Base-by-base conservation (phyloP, 2,797 vertebrate genomes). In the Manis pentadactyla region DNA sequence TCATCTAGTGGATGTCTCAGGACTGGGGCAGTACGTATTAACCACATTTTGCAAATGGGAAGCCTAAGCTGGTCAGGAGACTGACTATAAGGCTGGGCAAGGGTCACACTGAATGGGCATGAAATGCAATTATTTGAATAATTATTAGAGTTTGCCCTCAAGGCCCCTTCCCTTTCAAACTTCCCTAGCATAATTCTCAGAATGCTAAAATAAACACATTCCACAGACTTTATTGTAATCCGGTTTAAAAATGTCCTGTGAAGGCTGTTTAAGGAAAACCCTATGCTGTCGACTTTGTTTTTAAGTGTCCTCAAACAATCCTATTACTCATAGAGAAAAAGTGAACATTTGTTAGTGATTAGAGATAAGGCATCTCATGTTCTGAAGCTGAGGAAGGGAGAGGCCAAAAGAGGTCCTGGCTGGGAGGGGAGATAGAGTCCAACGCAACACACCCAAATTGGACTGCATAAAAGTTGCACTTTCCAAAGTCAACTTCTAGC, bases 311-410 rank as follows among this genome's bases (percentile, higher is more conserved):
- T 94, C 66, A 86, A 92, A 91, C 79, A 94, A 94, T 88, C 90
- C 91, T 89, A 81, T 93, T 94, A 90, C 83, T 95, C 95, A 92
- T 4, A 83, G 46, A 71, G 87, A 84, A 94, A 96, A 95, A 91
- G 86, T 31, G 96, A 97, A 96, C 97, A 97, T 98, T 97, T 97
- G 97, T 97, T 97, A 96, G 95, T 97, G 81, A 97, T 98, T 96
- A 97, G 61, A 96, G 96, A 98, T 97, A 98, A 96, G 82, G 34
- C 93, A 96, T 90, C 93, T 97, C 92, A 5, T 23, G 68, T 73
- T 83, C 81, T 79, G 92, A 86, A 73, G 49, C 93, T 88, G 63
- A 77, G 85, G 92, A 63, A 94, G 84, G 89, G 97, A 96, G 96
- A 94, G 94, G 94, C 95, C 84, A 37, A 27, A 46, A 94, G 79